Evolutionary conservation across 2,888 invertebrate species (phyloP), one percentile per base, ranked within the genome.

Genomic region (Heliconius aoede): DNA sequence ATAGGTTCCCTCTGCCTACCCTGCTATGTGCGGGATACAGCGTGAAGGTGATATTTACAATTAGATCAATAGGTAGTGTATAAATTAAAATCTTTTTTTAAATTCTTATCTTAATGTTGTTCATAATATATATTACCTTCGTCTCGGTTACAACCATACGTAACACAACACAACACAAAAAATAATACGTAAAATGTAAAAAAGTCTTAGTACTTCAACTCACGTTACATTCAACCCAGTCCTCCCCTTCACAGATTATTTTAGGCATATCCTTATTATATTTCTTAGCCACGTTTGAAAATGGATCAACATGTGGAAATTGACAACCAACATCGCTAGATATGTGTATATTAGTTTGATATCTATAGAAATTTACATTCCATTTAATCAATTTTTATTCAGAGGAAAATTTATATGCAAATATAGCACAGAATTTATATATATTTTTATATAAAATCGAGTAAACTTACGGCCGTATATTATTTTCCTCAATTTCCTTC

Each of bases 171-270:
- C n/a, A n/a, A n/a, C n/a, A n/a, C n/a, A n/a, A n/a, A n/a, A 40
- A 40, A 40, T 13, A 40, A 46, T 21, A n/a, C 55, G n/a, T 55
- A n/a, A 21, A 36, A 36, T 36, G 8, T 36, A 60, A 60, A 26
- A 58, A 13, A 60, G 36, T 36, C 36, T 36, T 7, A 60, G 18
- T 0, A 51, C 7, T 55, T 55, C 9, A 55, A 55, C 83, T 78
- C 72, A 84, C 85, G 64, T 84, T 76, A 51, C 85, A 85, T 21
- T 81, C 79, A 36, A 85, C 82, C 85, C 85, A 85, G 60, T 85
- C 84, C 32, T 71, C 68, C 4, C 81, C 82, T 1, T 80, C 75
- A 62, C 85, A 85, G 21, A 78, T 78, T 21, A 85, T 60, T 72
- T 83, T 81, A 1, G 84, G 82, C 61, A 77, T 32, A 11, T 80